Evolutionary conservation across 92 coral and sea anemone genomes (phyloP).

Genomic region (Muricea muricata): DNA sequence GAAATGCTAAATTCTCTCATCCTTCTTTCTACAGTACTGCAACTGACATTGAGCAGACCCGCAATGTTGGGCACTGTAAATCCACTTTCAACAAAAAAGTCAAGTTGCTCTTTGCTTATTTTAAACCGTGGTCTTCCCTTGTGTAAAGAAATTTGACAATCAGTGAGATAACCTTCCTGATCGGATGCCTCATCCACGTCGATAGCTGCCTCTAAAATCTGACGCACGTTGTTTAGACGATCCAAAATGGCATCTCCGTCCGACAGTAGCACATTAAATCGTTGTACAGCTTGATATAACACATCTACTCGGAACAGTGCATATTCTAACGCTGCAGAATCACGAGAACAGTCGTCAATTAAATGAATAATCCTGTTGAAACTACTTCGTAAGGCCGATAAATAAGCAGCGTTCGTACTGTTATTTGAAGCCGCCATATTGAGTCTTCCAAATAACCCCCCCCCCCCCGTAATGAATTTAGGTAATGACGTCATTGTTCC

Average conservation of each 20-base stretch:
- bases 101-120: no score
- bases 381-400: no score
- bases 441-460: neutral
- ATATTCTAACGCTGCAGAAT: neutral
- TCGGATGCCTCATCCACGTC: no score
- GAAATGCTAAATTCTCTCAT: neutral
- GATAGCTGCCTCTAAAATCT: neutral
- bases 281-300: neutral
- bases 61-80: neutral
- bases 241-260: neutral
- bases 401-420: neutral
- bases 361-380: no score
- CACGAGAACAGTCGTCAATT: no score
- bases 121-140: neutral
- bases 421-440: neutral
- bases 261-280: neutral
- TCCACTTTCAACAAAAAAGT: neutral
- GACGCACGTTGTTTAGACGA: neutral
- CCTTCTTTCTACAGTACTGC: neutral
- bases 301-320: neutral
- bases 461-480: neutral
- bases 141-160: neutral
- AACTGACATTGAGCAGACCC: neutral
- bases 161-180: neutral
- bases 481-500: neutral